Conservation (phyloP, 2,113 vertebrate genomes). For the Tylochromis polylepis region DNA sequence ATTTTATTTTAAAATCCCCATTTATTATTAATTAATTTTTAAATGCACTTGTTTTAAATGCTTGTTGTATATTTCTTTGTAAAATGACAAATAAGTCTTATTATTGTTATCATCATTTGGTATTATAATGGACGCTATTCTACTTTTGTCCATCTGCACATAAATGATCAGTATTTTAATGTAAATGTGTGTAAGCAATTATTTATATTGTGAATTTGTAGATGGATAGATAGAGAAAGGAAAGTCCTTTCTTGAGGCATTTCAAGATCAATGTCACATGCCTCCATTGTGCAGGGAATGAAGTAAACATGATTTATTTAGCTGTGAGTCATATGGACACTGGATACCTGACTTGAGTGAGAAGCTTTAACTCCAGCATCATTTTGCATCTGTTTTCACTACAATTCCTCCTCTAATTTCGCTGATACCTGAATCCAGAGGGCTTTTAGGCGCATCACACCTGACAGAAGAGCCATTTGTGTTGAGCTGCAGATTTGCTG, state of each 20-base stretch:
- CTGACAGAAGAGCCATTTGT: constrained; percentile 37
- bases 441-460: constrained; percentile 30
- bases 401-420: constrained; percentile 25
- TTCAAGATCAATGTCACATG: not conserved
- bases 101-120: not conserved
- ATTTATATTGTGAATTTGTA: not conserved
- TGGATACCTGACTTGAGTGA: constrained; percentile 59
- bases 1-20: not conserved
- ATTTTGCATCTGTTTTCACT: constrained; percentile 48
- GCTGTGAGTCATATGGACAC: constrained; percentile 26
- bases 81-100: not conserved
- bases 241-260: not conserved
- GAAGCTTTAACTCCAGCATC: constrained; percentile 57
- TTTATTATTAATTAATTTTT: not conserved
- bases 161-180: not conserved
- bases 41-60: not conserved
- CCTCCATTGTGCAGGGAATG: not conserved
- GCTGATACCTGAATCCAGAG: constrained; percentile 44
- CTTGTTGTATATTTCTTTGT: not conserved
- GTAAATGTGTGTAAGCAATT: not conserved
- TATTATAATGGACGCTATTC: not conserved
- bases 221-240: not conserved
- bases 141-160: not conserved
- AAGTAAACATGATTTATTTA: constrained; percentile 40
- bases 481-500: constrained; percentile 53